phyloP scores from a whole-genome alignment of 2,888 invertebrate species.

The Apocheima hispidaria region DNA sequence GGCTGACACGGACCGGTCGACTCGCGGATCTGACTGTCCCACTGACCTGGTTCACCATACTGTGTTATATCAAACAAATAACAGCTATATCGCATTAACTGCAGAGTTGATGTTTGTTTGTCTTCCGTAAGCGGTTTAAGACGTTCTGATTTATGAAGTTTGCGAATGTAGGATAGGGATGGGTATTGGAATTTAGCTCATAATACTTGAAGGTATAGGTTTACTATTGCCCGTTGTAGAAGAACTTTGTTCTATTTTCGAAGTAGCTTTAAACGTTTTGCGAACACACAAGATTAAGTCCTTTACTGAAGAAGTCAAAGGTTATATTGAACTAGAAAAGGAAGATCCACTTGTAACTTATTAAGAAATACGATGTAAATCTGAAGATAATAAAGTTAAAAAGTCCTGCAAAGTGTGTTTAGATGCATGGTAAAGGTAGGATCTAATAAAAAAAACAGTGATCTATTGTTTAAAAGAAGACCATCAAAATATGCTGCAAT shows the following conservation, averaged over 20 bases:
- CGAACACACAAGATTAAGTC: constrained; percentile 9
- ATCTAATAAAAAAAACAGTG: not conserved
- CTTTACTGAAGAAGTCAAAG: constrained; percentile 1
- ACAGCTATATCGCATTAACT: not conserved
- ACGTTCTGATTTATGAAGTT: constrained; percentile 19
- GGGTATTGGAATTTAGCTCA: constrained; percentile 18
- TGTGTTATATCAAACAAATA: constrained; percentile 13
- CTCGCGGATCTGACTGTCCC: constrained; percentile 62
- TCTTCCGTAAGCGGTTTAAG: constrained; percentile 8
- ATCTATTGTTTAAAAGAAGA: not conserved
- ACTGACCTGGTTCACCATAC: constrained; percentile 55
- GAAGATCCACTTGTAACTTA: not conserved
- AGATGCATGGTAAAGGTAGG: not conserved
- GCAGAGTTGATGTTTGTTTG: constrained; percentile 23
- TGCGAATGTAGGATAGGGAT: constrained; percentile 23
- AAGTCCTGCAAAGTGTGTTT: not conserved
- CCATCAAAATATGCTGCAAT: not conserved
- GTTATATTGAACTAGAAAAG: not conserved
- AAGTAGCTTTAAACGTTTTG: constrained; percentile 20
- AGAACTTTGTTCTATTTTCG: constrained; percentile 6
- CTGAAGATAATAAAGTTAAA: not conserved
- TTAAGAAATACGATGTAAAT: constrained; percentile 3
- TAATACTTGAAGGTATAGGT: constrained; percentile 10
- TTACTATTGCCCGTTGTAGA: not conserved
- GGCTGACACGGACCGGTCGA: constrained; percentile 65